Evolutionary conservation across 2,113 vertebrate species (phyloP), one percentile per base, ranked within the genome.

Genomic region (Abramis brama): DNA sequence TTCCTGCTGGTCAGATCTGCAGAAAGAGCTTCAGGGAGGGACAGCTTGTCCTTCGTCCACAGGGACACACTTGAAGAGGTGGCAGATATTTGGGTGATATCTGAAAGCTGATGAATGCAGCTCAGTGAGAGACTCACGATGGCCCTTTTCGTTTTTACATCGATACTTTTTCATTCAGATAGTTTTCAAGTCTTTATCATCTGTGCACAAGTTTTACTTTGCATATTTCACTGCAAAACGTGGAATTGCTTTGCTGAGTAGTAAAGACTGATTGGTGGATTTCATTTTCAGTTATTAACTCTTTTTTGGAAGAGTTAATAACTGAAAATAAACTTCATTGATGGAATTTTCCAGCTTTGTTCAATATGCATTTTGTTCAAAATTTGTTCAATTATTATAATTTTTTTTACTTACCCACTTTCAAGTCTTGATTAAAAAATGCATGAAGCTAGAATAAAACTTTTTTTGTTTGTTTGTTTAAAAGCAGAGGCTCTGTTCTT

Each of bases 41-140:
- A 17, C 59, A 36, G 55, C 23, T 30, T 60, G 52, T 36, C 27
- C 47, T 13, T 11, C 27, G 17, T 4, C 77, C 33, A 45, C 76
- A 57, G 74, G 47, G 13, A 4, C 3, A 36, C 76, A 39, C 30
- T 79, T 60, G 23, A 64, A 80, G 57, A 80, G 78, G 59, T 80
- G 78, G 59, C 36, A 64, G n/a, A 80, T 27, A 64, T 79, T 39
- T n/a, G 77, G 33, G 10, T 12, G 50, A 78, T 23, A 6, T 47
- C 39, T 64, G 36, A 47, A 64, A 80, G 59, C 59, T 45, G n/a
- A 80, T 80, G 59, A 80, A 80, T 66, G 79, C 39, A 21, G n/a
- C n/a, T 62, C 78, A 62, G 52, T 79, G 52, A 59, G 19, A 52
- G 36, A 27, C 76, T 39, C 23, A 62, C 25, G 33, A 78, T 23